Conservation (phyloP, 1,140 invertebrate species). For the Pseudomyrmex concolor region DNA sequence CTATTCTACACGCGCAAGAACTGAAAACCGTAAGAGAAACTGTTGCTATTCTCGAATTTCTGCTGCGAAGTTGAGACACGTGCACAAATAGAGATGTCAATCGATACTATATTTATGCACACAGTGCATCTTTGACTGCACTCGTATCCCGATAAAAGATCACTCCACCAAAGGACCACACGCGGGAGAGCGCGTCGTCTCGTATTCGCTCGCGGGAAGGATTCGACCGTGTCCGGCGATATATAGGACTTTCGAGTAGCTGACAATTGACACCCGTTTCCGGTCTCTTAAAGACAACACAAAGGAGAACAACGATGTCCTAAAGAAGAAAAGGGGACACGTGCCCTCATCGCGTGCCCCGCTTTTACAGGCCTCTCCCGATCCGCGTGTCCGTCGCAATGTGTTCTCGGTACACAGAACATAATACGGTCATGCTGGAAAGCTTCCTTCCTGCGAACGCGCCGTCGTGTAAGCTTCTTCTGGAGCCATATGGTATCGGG, state of each 20-base stretch:
- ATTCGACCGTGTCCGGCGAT: slow-evolving; percentile 46
- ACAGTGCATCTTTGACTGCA: slow-evolving; percentile 5
- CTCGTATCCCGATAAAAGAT: slow-evolving; percentile 41
- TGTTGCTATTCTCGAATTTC: background rate
- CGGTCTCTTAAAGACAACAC: slow-evolving; percentile 61
- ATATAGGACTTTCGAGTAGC: slow-evolving; percentile 60
- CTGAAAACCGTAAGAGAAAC: background rate
- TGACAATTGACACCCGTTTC: slow-evolving; percentile 80
- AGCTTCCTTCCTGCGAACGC: slow-evolving; percentile 77
- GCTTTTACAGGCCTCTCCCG: slow-evolving; percentile 50
- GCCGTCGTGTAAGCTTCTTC: slow-evolving; percentile 49
- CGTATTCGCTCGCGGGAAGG: slow-evolving; percentile 48
- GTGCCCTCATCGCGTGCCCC: slow-evolving; percentile 75
- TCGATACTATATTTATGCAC: slow-evolving; percentile 16
- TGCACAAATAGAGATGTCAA: background rate
- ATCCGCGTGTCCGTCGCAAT: slow-evolving; percentile 66
- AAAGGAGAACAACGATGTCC: slow-evolving; percentile 61
- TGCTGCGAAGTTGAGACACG: slow-evolving; percentile 7
- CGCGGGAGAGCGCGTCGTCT: slow-evolving; percentile 62
- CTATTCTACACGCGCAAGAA: background rate
- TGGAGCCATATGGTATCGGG: slow-evolving; percentile 50
- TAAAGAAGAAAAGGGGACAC: slow-evolving; percentile 73
- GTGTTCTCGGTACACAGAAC: slow-evolving; percentile 71
- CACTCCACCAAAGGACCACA: slow-evolving; percentile 72
- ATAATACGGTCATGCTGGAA: slow-evolving; percentile 77